Conservation (phyloP, 2,113 vertebrate species). For the Gracilinanus agilis region DNA sequence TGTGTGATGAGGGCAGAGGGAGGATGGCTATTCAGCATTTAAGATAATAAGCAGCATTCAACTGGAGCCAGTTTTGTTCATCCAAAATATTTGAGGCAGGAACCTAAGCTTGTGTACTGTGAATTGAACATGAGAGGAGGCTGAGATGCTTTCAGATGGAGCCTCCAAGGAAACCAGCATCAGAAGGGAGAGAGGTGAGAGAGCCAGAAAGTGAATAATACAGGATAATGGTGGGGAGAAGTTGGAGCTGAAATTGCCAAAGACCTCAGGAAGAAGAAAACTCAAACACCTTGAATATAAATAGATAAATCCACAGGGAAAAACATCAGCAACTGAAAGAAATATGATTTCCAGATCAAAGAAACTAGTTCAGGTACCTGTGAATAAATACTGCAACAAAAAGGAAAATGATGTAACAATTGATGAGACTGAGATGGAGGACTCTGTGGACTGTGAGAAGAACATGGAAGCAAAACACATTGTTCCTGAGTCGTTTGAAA, state of each 20-base stretch:
- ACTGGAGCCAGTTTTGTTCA: no score
- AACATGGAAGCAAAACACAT: neutral
- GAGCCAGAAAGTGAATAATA: neutral
- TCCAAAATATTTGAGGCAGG: no score
- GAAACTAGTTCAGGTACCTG: neutral
- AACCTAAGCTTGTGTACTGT: neutral
- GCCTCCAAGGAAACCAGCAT: neutral
- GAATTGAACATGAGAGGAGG: neutral
- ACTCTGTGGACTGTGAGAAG: neutral
- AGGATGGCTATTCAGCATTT: no score
- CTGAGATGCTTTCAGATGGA: neutral
- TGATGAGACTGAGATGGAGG: neutral
- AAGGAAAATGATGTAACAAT: neutral
- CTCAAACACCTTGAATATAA: neutral
- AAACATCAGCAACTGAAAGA: neutral
- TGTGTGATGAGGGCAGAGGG: no score
- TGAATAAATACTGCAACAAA: neutral
- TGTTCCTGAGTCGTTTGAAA: neutral
- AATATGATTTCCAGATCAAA: neutral
- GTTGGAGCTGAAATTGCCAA: neutral
- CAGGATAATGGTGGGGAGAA: neutral
- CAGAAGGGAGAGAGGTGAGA: neutral
- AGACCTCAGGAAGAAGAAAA: neutral
- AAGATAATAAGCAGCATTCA: no score
- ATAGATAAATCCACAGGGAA: neutral